Base-by-base conservation (phyloP, 2,797 vertebrate species). In the Phyllotis vaccarum region DNA sequence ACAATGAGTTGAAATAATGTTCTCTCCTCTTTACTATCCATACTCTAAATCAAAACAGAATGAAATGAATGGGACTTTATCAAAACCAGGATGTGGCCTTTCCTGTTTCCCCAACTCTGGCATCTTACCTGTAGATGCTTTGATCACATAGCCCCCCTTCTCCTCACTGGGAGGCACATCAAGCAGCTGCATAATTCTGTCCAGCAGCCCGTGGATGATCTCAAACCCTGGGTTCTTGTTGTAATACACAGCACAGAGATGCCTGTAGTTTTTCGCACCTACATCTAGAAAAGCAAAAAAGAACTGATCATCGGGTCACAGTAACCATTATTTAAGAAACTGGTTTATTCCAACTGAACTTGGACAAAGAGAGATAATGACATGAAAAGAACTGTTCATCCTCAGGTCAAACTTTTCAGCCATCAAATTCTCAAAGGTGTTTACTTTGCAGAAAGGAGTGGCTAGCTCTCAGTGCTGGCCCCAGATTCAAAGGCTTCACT, bases 211-310 rank as follows among this genome's bases (percentile, higher is more conserved):
- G 1, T 99, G 99, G 97, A 99, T 99, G 83, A 99, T 99, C 98
- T 99, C 99, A 86, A 99, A 99, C 46, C 99, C 99, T 0, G 99
- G 99, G 86, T 98, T 99, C 98, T 99, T 99, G 98, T 99, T 99
- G 98, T 99, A 99, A 97, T 99, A 99, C 83, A 99, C 94, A 0
- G 99, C 99, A 98, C 99, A 99, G 90, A 99, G 99, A 93, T 99
- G 99, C 60, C 99, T 98, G 95, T 98, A 99, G 98, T 99, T 99
- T 96, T 98, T 99, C 13, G 99, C 99, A n/a, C 99, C 99, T 5
- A 99, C 99, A 95, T 99, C 99, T 99, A 98, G 82, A 97, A 78
- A 97, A 94, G 46, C 21, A 85, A 14, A 97, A 86, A 46, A 98
- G 75, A 74, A 93, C 2, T 60, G 68, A 24, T 94, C 75, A 97